phyloP scores from a whole-genome alignment of 2,888 invertebrate genomes.

The Orthosia incerta region DNA sequence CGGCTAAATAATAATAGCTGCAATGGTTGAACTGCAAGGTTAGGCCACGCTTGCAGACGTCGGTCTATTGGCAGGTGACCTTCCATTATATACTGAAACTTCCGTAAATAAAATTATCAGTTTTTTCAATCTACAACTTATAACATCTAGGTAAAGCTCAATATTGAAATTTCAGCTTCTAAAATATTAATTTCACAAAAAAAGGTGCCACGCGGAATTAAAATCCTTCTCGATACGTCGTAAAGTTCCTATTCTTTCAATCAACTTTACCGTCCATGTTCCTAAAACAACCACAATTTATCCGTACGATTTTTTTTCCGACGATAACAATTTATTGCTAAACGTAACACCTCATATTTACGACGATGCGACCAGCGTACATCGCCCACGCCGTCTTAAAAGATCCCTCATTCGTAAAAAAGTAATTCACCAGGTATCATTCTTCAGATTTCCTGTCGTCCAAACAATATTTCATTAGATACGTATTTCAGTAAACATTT shows the following conservation, averaged over 20 bases:
- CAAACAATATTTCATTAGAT: conserved; percentile 72
- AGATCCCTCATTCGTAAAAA: conserved; percentile 19
- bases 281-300: not conserved
- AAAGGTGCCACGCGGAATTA: not conserved
- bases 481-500: conserved; percentile 64
- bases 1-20: too few relatives aligned
- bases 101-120: too few relatives aligned
- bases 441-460: conserved; percentile 50
- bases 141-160: too few relatives aligned
- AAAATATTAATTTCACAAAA: too few relatives aligned
- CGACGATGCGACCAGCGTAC: not conserved
- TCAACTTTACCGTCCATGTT: too few relatives aligned
- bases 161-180: too few relatives aligned
- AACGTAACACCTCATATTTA: conserved; percentile 23
- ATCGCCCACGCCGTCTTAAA: conserved; percentile 8
- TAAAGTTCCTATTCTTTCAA: not conserved
- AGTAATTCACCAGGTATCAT: conserved; percentile 47
- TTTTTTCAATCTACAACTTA: too few relatives aligned
- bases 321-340: conserved; percentile 3
- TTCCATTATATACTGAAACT: too few relatives aligned
- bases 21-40: too few relatives aligned
- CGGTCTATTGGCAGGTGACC: too few relatives aligned
- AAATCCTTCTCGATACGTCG: not conserved
- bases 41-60: too few relatives aligned
- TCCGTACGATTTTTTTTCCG: not conserved